A percentile compares a stretch with the other conserved stretches of the same genome.
phyloP scores from a whole-genome alignment of 2,797 vertebrate genomes.

The Paramormyrops hopkinsi region DNA sequence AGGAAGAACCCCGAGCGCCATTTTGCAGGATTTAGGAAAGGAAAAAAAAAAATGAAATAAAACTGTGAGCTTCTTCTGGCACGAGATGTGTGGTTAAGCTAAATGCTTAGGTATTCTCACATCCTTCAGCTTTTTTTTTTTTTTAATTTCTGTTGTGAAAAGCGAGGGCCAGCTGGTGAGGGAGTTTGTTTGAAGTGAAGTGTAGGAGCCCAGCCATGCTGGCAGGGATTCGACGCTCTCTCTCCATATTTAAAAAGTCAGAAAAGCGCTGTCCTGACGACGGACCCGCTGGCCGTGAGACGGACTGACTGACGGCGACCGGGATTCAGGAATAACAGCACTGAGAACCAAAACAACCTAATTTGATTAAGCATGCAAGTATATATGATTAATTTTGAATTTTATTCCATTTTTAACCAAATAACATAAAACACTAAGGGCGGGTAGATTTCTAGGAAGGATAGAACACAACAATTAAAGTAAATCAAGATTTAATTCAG shows the following conservation, averaged over 20 bases:
- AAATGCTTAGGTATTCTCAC: slow-evolving; percentile 39
- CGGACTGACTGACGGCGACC: background rate
- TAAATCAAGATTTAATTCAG: slow-evolving; percentile 12
- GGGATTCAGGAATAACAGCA: background rate
- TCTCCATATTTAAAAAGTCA: slow-evolving; percentile 27
- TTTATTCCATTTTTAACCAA: background rate
- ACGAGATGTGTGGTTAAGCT: slow-evolving; percentile 53
- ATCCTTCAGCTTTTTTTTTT: slow-evolving; percentile 45
- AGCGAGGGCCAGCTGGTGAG: slow-evolving; percentile 45
- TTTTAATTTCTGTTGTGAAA: slow-evolving; percentile 56
- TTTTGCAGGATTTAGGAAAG: slow-evolving; percentile 64
- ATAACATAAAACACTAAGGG: background rate
- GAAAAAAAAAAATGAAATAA: slow-evolving; percentile 54
- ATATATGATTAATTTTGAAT: background rate
- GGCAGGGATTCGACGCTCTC: slow-evolving; percentile 29
- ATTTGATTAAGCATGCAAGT: background rate
- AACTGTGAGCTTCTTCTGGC: slow-evolving; percentile 61
- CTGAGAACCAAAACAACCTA: background rate
- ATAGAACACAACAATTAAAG: slow-evolving; percentile 13
- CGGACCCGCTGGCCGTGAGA: background rate
- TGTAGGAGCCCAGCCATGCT: slow-evolving; percentile 35
- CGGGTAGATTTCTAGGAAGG: background rate
- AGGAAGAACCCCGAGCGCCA: slow-evolving; percentile 68
- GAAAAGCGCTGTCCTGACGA: background rate
- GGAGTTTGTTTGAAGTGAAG: slow-evolving; percentile 61